Evolutionary conservation across 2,888 invertebrate species (phyloP), one percentile per base, ranked within the genome.

Genomic region (Tetrapedia diversipes): DNA sequence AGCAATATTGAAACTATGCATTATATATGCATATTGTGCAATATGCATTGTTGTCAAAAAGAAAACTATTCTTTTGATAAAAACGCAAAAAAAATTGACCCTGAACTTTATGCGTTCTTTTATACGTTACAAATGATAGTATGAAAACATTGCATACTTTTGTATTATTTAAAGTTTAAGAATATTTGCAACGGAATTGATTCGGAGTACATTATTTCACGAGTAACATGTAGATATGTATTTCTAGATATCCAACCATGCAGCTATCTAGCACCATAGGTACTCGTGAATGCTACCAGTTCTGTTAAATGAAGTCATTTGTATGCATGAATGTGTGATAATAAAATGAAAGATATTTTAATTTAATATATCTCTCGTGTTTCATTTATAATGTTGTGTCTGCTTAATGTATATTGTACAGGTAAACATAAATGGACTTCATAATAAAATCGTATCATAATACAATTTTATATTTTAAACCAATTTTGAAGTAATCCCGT

Each of bases 261-360:
- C 63, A 59, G 43, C 51, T 77, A 66, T 76, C 43, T 59, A 77
- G 70, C 51, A 47, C 53, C 76, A 57, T 76, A 77, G 63, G 11
- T 65, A 60, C 49, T 61, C 32, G 64, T 69, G 65, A 74, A 74
- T 54, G 57, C 49, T 70, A 76, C 24, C 45, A 45, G n/a, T 77
- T 77, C 63, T 71, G 77, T 78, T 77, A 70, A 70, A 83, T 67
- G 39, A 82, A 86, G 78, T 85, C 82, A 86, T 87, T 89, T 88
- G 81, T 88, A 88, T 83, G 81, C 83, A 83, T 75, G 80, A 82
- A 84, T 80, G 81, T 83, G 84, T 87, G 78, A 83, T 86, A 88
- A 87, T 86, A 84, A 87, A 79, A 61, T 69, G 68, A 80, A 69
- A 78, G 66, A 80, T 87, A 87, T 86, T 87, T 87, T 86, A 86